Evolutionary conservation across 2,113 vertebrate species (phyloP).

Genomic region (Emydura subglobosa): DNA sequence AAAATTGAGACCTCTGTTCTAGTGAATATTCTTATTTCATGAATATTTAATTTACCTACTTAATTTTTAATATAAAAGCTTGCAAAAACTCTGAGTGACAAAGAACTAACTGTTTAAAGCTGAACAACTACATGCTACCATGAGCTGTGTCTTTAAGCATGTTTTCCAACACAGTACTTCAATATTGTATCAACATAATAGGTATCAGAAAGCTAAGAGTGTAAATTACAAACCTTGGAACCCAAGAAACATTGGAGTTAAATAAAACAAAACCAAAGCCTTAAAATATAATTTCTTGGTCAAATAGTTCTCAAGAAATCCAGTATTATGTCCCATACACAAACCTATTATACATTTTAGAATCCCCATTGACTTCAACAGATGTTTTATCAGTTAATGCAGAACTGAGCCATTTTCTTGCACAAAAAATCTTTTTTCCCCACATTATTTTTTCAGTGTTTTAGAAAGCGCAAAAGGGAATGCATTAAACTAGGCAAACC

Average conservation of each 20-base stretch:
- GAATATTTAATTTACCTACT: background rate
- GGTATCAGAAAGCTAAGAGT: background rate
- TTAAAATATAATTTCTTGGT: background rate
- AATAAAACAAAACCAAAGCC: background rate
- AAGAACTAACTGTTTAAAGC: background rate
- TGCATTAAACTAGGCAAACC: constrained; percentile 39
- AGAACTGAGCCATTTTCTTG: constrained; percentile 52
- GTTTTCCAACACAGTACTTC: background rate
- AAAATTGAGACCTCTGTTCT: background rate
- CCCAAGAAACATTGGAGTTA: background rate
- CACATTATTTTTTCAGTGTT: constrained; percentile 36
- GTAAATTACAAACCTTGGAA: background rate
- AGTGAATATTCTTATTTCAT: constrained; percentile 22
- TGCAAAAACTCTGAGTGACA: background rate
- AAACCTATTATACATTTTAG: background rate
- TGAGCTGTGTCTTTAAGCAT: background rate
- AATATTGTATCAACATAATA: background rate
- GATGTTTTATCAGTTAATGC: constrained; percentile 55
- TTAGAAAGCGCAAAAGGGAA: constrained; percentile 17
- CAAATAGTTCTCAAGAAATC: background rate
- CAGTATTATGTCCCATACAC: background rate
- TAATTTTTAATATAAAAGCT: background rate
- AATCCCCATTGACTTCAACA: background rate
- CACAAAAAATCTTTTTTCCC: constrained; percentile 33
- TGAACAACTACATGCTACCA: background rate